Conservation (phyloP, 2,797 vertebrate genomes). For the Helicolenus hilgendorfi region DNA sequence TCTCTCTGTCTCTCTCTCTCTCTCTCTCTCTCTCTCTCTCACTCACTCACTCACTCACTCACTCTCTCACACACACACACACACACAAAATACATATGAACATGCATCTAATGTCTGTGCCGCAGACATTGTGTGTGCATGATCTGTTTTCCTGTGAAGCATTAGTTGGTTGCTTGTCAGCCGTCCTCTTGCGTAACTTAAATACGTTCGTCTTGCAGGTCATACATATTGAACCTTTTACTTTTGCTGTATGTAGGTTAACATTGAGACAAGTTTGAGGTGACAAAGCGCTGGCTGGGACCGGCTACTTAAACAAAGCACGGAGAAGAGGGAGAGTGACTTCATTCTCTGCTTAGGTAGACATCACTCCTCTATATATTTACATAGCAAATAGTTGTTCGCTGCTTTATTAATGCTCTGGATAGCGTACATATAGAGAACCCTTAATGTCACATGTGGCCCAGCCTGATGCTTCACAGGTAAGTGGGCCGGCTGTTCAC, state of each 20-base stretch:
- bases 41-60: neutral
- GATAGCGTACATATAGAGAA: neutral
- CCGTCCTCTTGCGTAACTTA: constrained; percentile 10
- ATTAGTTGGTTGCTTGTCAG: constrained; percentile 26
- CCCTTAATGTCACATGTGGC: neutral
- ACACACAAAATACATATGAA: neutral
- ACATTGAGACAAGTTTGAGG: neutral
- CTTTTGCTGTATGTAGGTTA: neutral
- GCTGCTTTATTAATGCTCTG: neutral
- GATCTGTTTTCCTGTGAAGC: constrained; percentile 34
- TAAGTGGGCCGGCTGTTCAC: neutral
- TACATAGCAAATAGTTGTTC: neutral
- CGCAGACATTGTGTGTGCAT: constrained; percentile 4
- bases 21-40: neutral
- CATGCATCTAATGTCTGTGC: neutral
- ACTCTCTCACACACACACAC: neutral
- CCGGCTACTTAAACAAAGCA: too few relatives aligned
- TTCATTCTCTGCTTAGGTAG: neutral
- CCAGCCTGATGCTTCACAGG: neutral
- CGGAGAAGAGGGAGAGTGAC: neutral
- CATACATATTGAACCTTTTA: constrained; percentile 1
- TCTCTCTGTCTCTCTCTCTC: too few relatives aligned
- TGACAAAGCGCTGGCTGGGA: neutral
- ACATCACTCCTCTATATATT: neutral
- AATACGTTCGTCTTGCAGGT: neutral